These are phyloP conservation scores for Condylura cristata DNA, from an alignment of 2,113 vertebrate species.

Conservation along the genomic window DNA sequence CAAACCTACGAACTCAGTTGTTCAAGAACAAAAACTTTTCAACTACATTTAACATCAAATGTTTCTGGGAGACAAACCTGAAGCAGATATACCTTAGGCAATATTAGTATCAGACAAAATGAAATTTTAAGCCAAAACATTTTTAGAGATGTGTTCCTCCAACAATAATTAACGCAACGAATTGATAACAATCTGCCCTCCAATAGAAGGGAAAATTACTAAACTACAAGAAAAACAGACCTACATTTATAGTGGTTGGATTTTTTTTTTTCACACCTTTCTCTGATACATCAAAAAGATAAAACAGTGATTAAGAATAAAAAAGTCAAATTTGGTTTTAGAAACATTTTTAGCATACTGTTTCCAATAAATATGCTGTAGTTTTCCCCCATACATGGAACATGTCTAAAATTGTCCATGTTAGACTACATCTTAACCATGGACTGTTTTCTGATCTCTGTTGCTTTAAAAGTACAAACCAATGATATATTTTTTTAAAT, in stretches of 20 bases:
- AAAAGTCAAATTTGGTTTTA: not conserved
- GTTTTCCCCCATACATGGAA: not conserved
- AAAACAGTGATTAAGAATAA: not conserved
- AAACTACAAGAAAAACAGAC: slow-evolving; percentile 7
- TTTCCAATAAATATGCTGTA: not conserved
- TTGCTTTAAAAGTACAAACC: slow-evolving; percentile 27
- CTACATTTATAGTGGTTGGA: not conserved
- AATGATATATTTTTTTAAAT: not conserved
- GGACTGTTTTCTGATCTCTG: not conserved
- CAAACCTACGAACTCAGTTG: not conserved
- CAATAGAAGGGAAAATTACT: slow-evolving; percentile 26
- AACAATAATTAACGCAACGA: not conserved
- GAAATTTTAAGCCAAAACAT: not conserved
- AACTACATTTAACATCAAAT: slow-evolving; percentile 31
- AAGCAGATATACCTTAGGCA: slow-evolving; percentile 24
- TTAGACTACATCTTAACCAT: not conserved
- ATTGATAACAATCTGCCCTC: not conserved
- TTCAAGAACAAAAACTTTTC: not conserved
- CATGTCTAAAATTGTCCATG: not conserved
- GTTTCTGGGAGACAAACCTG: slow-evolving; percentile 21
- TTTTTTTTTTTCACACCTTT: not conserved
- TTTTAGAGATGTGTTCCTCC: slow-evolving; percentile 7
- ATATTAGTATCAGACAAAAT: slow-evolving; percentile 6
- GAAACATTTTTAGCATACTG: not conserved
- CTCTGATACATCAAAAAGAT: not conserved